Percentiles rank a stretch among this genome's conserved stretches.
phyloP scores from a whole-genome alignment of 2,113 vertebrate species.

The Rhynchomys soricoides region DNA sequence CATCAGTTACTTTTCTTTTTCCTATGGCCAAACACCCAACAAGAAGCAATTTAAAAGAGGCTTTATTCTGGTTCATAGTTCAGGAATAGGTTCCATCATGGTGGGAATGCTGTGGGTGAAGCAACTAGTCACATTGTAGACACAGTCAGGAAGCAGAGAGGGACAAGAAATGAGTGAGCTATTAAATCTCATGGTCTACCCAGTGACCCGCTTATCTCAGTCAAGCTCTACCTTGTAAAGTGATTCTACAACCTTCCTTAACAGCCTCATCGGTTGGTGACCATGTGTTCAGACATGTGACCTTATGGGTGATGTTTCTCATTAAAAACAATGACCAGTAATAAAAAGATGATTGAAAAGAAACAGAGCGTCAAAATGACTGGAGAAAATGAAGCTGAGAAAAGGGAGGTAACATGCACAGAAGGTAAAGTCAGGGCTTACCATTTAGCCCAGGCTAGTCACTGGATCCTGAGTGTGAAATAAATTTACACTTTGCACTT shows the following conservation, averaged over 20 bases:
- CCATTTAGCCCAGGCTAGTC: neutral
- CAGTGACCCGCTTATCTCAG: neutral
- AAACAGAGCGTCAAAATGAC: neutral
- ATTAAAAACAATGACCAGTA: neutral
- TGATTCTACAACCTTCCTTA: neutral
- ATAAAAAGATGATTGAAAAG: neutral
- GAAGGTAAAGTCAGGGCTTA: neutral
- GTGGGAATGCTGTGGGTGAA: no score
- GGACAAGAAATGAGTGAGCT: neutral
- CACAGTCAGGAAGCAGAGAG: neutral
- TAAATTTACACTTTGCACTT: neutral
- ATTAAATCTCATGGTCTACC: neutral
- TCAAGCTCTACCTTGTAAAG: neutral
- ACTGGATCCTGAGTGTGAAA: neutral
- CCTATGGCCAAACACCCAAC: neutral
- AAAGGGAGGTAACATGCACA: neutral
- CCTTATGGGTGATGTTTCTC: neutral
- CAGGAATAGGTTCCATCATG: neutral
- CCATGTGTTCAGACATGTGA: neutral
- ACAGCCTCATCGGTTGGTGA: neutral
- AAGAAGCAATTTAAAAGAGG: neutral
- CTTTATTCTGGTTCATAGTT: no score
- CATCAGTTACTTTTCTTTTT: neutral
- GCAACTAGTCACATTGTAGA: neutral
- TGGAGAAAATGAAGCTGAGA: neutral